These are phyloP conservation scores for Patella pellucida DNA, from an alignment of 2,888 invertebrate species.

Conservation along the genomic window DNA sequence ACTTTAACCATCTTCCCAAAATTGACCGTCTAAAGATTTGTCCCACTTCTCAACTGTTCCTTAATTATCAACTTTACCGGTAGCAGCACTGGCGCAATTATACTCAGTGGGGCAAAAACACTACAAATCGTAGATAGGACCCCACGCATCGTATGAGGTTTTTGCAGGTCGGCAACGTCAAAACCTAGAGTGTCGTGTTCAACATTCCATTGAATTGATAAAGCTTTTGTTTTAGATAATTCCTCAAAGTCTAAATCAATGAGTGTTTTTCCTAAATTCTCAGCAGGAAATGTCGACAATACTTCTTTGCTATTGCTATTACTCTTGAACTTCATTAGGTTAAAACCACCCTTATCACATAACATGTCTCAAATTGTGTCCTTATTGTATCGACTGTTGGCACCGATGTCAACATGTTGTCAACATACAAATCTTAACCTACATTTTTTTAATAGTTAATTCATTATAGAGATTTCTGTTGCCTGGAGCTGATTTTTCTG, in stretches of 20 bases:
- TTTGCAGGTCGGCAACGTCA: not conserved
- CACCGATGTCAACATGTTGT: conserved; percentile 32
- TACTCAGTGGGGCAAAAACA: conserved; percentile 39
- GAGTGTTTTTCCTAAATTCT: not conserved
- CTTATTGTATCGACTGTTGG: conserved; percentile 18
- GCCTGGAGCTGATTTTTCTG: conserved; percentile 3
- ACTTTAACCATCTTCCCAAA: conserved; percentile 17
- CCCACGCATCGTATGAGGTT: conserved; percentile 29
- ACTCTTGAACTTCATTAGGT: conserved; percentile 23
- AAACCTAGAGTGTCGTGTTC: conserved; percentile 18
- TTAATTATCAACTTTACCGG: conserved; percentile 35
- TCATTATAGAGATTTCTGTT: conserved; percentile 17
- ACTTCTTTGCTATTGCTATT: conserved; percentile 21
- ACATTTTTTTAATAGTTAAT: conserved; percentile 20
- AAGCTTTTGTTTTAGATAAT: conserved; percentile 15
- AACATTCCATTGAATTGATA: conserved; percentile 24
- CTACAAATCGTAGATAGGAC: conserved; percentile 34
- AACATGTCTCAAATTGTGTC: conserved; percentile 12
- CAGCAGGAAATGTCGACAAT: conserved; percentile 17
- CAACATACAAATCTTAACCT: conserved; percentile 30
- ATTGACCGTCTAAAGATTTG: conserved; percentile 24
- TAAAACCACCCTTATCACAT: conserved; percentile 23
- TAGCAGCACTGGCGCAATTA: conserved; percentile 35
- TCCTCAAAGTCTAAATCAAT: conserved; percentile 17
- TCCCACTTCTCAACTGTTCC: conserved; percentile 35